phyloP scores from a whole-genome alignment of 2,888 invertebrate species.

The Biston betularia region DNA sequence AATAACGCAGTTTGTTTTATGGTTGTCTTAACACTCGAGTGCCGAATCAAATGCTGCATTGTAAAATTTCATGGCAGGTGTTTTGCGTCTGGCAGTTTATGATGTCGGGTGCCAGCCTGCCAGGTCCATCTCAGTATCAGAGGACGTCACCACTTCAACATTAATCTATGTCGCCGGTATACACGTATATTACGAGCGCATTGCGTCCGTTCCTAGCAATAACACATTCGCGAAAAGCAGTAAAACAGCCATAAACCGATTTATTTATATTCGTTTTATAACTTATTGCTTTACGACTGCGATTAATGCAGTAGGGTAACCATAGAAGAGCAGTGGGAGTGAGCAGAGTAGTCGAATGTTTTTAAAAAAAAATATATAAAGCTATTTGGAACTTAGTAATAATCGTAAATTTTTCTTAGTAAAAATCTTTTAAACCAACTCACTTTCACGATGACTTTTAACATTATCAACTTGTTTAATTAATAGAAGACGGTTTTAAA shows the following conservation, averaged over 20 bases:
- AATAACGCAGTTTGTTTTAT: slow-evolving; percentile 19
- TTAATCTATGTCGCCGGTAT: slow-evolving; percentile 38
- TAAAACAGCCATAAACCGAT: slow-evolving; percentile 73
- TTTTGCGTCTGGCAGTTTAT: slow-evolving; percentile 27
- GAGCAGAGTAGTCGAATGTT: too few species aligned
- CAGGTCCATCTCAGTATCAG: slow-evolving; percentile 25
- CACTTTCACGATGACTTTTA: neutral
- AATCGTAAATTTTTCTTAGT: too few species aligned
- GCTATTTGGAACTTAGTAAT: slow-evolving; percentile 1
- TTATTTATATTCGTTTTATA: slow-evolving; percentile 77
- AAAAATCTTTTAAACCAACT: neutral
- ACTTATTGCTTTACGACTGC: slow-evolving; percentile 74
- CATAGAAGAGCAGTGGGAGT: slow-evolving; percentile 50
- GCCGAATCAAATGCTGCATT: slow-evolving; percentile 20
- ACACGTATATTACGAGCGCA: slow-evolving; percentile 41
- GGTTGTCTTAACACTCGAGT: slow-evolving; percentile 16
- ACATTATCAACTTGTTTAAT: slow-evolving; percentile 18
- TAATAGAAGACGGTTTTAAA: slow-evolving; percentile 19
- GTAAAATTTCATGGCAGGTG: slow-evolving; percentile 31
- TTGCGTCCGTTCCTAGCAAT: slow-evolving; percentile 64
- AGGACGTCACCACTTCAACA: slow-evolving; percentile 31
- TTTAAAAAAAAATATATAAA: neutral
- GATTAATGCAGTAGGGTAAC: slow-evolving; percentile 69
- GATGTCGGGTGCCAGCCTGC: slow-evolving; percentile 24
- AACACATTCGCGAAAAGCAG: slow-evolving; percentile 71